These are phyloP conservation scores for Cyclargus thomasi DNA, from an alignment of 1,140 invertebrate species.

Conservation along the genomic window DNA sequence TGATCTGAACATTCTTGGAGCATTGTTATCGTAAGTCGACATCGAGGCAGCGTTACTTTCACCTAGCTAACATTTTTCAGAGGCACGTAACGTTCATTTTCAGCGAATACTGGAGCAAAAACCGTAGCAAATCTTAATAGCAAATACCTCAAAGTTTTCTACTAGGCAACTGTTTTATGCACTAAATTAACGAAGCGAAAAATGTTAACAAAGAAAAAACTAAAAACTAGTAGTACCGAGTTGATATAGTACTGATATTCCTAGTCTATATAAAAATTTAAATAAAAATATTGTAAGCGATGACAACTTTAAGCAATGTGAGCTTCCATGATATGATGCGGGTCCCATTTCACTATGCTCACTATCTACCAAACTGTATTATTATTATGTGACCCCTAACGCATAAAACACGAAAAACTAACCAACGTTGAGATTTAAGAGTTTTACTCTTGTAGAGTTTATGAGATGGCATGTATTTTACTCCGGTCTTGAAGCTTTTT, in stretches of 20 bases:
- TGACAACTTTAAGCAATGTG: background rate
- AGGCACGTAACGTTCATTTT: slow-evolving; percentile 23
- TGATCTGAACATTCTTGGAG: slow-evolving; percentile 24
- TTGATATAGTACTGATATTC: background rate
- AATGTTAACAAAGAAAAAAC: no score
- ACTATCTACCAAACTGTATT: background rate
- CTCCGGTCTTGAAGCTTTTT: background rate
- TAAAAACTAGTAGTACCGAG: background rate
- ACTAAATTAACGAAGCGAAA: background rate
- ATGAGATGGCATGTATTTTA: background rate
- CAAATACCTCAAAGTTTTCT: background rate
- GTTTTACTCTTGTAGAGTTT: background rate
- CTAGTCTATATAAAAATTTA: no score
- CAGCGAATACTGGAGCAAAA: slow-evolving; percentile 28
- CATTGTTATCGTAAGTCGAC: slow-evolving; percentile 27
- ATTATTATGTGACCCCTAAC: background rate
- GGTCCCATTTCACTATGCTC: background rate
- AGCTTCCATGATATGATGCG: background rate
- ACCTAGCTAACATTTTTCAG: slow-evolving; percentile 28
- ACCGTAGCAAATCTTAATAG: slow-evolving; percentile 5
- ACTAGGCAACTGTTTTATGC: background rate
- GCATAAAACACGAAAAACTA: background rate
- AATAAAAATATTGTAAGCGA: no score
- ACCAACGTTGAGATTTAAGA: no score
- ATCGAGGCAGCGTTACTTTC: slow-evolving; percentile 30